Percentiles rank a stretch among this genome's conserved stretches.
phyloP scores from a whole-genome alignment of 1,140 invertebrate genomes.

The Drosophila fuyamai region DNA sequence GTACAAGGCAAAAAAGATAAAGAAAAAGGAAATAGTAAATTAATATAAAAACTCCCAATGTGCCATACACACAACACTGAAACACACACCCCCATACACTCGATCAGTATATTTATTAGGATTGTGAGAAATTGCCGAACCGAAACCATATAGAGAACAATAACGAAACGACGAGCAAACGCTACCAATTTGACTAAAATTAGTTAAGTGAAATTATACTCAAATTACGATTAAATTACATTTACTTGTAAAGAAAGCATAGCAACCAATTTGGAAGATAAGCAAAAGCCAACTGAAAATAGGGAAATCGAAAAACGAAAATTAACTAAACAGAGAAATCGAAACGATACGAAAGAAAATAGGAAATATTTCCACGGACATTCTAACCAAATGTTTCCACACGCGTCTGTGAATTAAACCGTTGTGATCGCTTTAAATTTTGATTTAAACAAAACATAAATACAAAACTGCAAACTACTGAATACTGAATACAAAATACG shows the following conservation, averaged over 20 bases:
- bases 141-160: conserved; percentile 46
- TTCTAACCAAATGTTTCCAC: conserved; percentile 66
- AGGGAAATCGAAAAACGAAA: conserved; percentile 22
- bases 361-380: conserved; percentile 70
- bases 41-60: conserved; percentile 51
- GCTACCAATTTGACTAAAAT: conserved; percentile 46
- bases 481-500: conserved; percentile 21
- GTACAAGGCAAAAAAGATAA: conserved; percentile 36
- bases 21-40: conserved; percentile 13
- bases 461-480: conserved; percentile 38
- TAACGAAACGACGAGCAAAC: conserved; percentile 42
- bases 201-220: conserved; percentile 52
- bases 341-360: conserved; percentile 35
- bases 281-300: conserved; percentile 18
- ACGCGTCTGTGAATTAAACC: conserved; percentile 78
- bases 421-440: conserved; percentile 80
- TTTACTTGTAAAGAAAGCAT: conserved; percentile 38
- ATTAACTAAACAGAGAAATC: conserved; percentile 34
- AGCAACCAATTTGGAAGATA: conserved; percentile 33
- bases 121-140: conserved; percentile 40
- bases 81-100: conserved; percentile 10
- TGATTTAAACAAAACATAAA: conserved; percentile 59
- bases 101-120: conserved; percentile 35
- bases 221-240: conserved; percentile 47
- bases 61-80: conserved; percentile 59